Conservation (phyloP, 2,888 invertebrate species). For the Euphydryas editha region DNA sequence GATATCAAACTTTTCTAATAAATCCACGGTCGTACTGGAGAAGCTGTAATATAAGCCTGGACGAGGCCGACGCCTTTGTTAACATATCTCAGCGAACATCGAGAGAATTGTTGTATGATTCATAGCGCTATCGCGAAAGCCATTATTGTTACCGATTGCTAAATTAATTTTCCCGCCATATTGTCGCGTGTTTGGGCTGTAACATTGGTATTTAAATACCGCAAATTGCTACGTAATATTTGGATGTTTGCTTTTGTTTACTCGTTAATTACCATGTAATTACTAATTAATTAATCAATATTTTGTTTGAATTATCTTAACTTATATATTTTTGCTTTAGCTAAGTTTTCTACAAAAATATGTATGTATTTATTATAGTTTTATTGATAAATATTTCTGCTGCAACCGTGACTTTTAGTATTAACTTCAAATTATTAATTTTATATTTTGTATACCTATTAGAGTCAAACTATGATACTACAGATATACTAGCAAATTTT, state of each 20-base stretch:
- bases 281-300: no score
- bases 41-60: conserved; percentile 58
- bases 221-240: conserved; percentile 59
- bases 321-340: no score
- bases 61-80: conserved; percentile 51
- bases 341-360: no score
- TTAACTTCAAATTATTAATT: no score
- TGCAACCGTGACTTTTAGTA: no score
- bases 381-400: no score
- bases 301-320: no score
- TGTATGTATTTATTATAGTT: no score
- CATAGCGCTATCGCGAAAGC: conserved; percentile 57
- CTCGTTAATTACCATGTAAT: no score
- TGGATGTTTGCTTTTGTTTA: not conserved
- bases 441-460: no score
- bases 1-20: conserved; percentile 74
- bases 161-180: conserved; percentile 74
- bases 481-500: no score
- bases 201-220: conserved; percentile 62
- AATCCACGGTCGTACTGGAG: conserved; percentile 63
- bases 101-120: conserved; percentile 68
- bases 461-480: no score
- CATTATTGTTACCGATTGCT: conserved; percentile 74
- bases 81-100: conserved; percentile 66
- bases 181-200: conserved; percentile 53